Evolutionary conservation across 2,113 vertebrate genomes (phyloP).

Genomic region (Xerus inauris): DNA sequence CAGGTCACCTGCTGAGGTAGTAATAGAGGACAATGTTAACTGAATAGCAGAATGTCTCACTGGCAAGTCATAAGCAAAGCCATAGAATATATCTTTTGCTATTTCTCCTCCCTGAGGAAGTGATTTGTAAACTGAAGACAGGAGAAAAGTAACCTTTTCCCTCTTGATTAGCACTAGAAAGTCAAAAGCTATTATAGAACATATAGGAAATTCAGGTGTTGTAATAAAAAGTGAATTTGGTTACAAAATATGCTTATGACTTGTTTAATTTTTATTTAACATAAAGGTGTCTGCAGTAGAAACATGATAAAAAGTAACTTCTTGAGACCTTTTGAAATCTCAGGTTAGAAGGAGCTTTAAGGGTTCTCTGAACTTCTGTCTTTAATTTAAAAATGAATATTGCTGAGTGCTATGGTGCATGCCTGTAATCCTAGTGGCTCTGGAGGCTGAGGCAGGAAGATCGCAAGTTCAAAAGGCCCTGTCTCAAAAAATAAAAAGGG

Average conservation of each 20-base stretch:
- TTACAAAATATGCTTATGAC: background rate
- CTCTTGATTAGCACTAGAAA: background rate
- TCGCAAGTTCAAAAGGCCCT: too few species aligned
- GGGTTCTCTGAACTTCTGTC: background rate
- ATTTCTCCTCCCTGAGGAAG: background rate
- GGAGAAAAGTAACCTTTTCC: background rate
- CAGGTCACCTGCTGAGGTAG: background rate
- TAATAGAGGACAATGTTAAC: background rate
- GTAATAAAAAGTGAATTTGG: conserved; percentile 16
- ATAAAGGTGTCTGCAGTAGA: background rate
- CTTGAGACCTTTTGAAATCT: background rate
- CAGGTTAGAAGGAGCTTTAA: background rate
- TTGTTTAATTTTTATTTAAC: conserved; percentile 23
- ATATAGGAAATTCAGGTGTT: background rate
- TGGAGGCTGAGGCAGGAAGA: too few species aligned
- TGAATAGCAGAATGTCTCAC: background rate
- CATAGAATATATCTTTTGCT: background rate
- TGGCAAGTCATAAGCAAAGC: background rate
- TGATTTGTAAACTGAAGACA: background rate
- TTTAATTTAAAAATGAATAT: conserved; percentile 21
- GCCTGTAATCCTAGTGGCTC: too few species aligned
- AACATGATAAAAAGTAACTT: conserved; percentile 14
- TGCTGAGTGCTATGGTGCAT: too few species aligned
- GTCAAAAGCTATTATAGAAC: background rate
- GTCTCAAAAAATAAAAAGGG: too few species aligned